Percentiles rank a stretch among this genome's conserved stretches.
These are phyloP conservation scores for Trachemys scripta DNA, from an alignment of 2,113 vertebrate species.

Conservation along the genomic window DNA sequence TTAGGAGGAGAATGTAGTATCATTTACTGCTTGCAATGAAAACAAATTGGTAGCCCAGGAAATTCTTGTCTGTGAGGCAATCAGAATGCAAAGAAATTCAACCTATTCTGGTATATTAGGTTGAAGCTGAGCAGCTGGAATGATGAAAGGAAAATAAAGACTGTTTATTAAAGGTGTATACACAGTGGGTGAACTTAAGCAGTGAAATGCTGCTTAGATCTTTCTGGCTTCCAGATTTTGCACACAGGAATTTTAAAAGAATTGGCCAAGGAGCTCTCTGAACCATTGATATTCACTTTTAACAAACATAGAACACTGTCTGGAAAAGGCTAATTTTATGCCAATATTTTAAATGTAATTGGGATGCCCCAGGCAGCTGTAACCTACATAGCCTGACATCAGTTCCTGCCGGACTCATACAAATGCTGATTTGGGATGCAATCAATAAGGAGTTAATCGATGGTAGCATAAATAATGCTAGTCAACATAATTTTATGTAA, in stretches of 20 bases:
- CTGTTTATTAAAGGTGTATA: background rate
- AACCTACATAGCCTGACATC: too few relatives aligned
- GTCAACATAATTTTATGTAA: too few relatives aligned
- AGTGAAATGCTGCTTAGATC: background rate
- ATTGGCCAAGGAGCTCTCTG: background rate
- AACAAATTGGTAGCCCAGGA: background rate
- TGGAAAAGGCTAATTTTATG: background rate
- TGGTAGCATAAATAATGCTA: background rate
- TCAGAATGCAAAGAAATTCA: background rate
- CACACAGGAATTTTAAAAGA: background rate
- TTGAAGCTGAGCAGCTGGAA: background rate
- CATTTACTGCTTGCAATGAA: background rate
- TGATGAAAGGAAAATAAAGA: background rate
- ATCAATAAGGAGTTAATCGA: too few relatives aligned
- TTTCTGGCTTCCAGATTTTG: background rate
- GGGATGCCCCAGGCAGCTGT: too few relatives aligned
- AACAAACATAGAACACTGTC: background rate
- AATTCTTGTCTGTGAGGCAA: background rate
- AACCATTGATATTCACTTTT: background rate
- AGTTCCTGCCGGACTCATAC: too few relatives aligned
- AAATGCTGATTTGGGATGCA: too few relatives aligned
- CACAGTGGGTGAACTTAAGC: background rate
- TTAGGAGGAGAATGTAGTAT: background rate
- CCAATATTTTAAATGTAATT: too few relatives aligned
- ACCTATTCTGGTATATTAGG: background rate